Evolutionary conservation across 2,113 vertebrate genomes (phyloP), one percentile per base, ranked within the genome.

Genomic region (Gobio gobio): DNA sequence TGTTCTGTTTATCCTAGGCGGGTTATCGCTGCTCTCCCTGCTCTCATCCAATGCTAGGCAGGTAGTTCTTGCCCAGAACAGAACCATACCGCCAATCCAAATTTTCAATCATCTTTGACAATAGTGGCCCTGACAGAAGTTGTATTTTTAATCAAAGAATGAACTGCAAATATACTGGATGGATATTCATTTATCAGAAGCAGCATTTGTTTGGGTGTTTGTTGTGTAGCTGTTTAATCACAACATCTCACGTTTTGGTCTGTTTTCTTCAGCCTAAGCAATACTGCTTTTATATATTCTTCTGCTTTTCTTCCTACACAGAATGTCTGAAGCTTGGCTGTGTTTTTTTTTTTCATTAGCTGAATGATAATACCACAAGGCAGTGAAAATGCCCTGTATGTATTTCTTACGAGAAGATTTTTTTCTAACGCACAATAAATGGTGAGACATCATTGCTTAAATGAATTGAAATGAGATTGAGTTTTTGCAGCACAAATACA

Each of bases 391-490:
- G 45, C 78, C 66, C 64, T 40, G 24, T 56, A 10, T 79, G 61
- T 76, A 51, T 83, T 86, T 79, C 83, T 59, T 47, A 76, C 20
- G 51, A 63, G 66, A 78, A 20, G 36, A 22, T 45, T 82, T 77
- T 43, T 73, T 63, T 64, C 36, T 13, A 58, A 29, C 14, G 18
- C 36, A 43, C 6, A 51, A 22, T 77, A 70, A 73, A 64, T 43
- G 66, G 51, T 29, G 40, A 78, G 76, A 76, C 26, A 61, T 59
- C 56, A 63, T 79, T 56, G 51, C 51, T 43, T 77, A 70, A 59
- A 14, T 10, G 22, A 83, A 58, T 86, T 81, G 29, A 85, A 90
- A 84, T 85, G 14, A 82, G 64, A 83, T 75, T 70, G 68, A 70
- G 68, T 45, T 83, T 51, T 64, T 64, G 85, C 51, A 13, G 75